phyloP scores from a whole-genome alignment of 2,797 vertebrate genomes.

The Nannoperca australis region DNA sequence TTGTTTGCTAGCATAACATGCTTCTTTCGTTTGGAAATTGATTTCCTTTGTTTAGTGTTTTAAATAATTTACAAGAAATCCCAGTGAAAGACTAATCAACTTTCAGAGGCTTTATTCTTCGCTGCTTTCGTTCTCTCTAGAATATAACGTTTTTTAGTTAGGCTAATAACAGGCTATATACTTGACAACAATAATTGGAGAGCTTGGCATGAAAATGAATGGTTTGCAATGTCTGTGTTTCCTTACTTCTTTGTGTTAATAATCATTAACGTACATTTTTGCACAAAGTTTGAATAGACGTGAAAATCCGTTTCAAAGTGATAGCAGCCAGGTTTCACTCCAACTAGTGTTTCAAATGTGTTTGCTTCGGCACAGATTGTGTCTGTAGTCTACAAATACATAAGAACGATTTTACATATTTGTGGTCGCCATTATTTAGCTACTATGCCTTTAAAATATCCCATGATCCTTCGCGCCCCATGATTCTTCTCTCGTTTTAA shows the following conservation, averaged over 20 bases:
- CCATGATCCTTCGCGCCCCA: conserved; percentile 68
- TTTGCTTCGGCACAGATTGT: not conserved
- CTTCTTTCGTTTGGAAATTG: not conserved
- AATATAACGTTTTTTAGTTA: not conserved
- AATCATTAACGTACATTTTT: not conserved
- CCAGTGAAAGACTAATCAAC: not conserved
- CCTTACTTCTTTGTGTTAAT: not conserved
- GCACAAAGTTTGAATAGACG: not conserved
- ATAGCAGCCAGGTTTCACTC: not conserved
- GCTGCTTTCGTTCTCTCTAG: not conserved
- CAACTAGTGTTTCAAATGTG: not conserved
- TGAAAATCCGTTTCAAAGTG: not conserved
- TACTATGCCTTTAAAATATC: conserved; percentile 42
- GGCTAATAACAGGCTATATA: not conserved
- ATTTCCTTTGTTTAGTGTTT: not conserved
- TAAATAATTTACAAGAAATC: not conserved
- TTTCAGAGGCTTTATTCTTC: not conserved
- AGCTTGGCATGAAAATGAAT: not conserved
- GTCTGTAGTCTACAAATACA: not conserved
- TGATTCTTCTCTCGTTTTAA: conserved; percentile 3
- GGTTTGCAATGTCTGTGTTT: no score
- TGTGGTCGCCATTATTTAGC: no score
- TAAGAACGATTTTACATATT: not conserved
- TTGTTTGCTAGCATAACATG: not conserved
- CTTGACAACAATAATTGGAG: not conserved